Evolutionary conservation across 1,140 invertebrate species (phyloP), one percentile per base, ranked within the genome.

Genomic region (Drosophila nannoptera): DNA sequence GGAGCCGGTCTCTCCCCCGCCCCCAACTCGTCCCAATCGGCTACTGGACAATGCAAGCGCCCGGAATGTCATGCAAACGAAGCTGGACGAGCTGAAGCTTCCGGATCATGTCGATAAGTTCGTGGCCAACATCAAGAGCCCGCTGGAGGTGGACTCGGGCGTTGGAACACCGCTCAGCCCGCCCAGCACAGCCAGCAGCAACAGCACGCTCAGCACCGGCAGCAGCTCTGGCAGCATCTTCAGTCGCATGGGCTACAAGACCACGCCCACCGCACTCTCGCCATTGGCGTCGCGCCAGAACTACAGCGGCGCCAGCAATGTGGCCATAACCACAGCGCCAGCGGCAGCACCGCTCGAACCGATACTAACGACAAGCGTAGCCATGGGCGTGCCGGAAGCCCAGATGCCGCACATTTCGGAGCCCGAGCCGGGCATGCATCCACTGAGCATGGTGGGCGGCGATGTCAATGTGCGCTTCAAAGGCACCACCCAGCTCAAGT

Each of bases 401-500:
- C 22, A 22, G 22, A 22, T 22, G 22, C 22, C 22, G 31, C 7
- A 31, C 31, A 22, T 22, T 22, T 22, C 22, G 5, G 84, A 62
- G 14, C 81, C 87, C 32, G 90, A 91, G 45, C 84, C 87, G 2
- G 87, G 56, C 38, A 88, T 92, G 66, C 92, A 92, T 84, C 92
- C 92, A 0, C 69, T 93, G 2, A 92, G 92, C 66, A 91, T 91
- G 49, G 91, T 91, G 14, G 91, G 91, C 22, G 91, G 91, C 49
- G 93, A 93, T 77, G 93, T 94, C 2, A 92, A 91, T 80, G 92
- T 94, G 43, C 92, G 91, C 61, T 94, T 91, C 69, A 92, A 92
- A 56, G 93, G 93, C 35, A 94, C 93, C 3, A 93, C 93, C 4
- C 93, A 94, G 87, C 78, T 94, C 42, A 93, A 93, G 80, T 83